Evolutionary conservation across 1,140 invertebrate genomes (phyloP).

Genomic region (Spodoptera frugiperda): DNA sequence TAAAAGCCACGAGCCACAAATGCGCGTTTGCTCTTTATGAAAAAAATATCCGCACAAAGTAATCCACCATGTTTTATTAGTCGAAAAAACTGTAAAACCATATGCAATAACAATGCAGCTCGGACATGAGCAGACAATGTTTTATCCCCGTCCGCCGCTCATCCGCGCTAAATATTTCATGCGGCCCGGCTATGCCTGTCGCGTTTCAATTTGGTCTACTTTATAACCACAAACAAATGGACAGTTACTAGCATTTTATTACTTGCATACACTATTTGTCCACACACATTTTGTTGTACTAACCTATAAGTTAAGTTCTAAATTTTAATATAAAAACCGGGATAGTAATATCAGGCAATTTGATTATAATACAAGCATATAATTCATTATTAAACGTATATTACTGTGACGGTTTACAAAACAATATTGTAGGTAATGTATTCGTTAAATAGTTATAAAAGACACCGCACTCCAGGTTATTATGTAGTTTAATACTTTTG

Average conservation of each 20-base stretch:
- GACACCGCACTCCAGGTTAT: too few species aligned
- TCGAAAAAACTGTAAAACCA: not conserved
- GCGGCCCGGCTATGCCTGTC: not conserved
- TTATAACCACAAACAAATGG: not conserved
- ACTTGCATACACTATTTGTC: not conserved
- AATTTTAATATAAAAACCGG: too few species aligned
- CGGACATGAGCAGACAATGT: constrained; percentile 12
- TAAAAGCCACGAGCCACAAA: too few species aligned
- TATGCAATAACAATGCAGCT: constrained; percentile 9
- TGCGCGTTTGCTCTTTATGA: too few species aligned
- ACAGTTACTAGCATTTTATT: constrained; percentile 8
- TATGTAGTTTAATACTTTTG: too few species aligned
- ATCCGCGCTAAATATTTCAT: constrained; percentile 23
- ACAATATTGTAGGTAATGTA: too few species aligned
- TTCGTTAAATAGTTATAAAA: too few species aligned
- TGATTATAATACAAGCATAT: too few species aligned
- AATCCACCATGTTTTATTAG: not conserved
- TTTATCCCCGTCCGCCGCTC: constrained; percentile 1
- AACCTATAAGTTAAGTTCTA: too few species aligned
- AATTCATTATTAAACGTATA: too few species aligned
- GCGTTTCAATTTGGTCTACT: constrained; percentile 17
- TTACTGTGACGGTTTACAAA: too few species aligned
- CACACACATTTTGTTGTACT: not conserved
- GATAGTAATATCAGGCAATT: too few species aligned
- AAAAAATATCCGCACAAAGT: not conserved